A percentile compares a stretch with the other conserved stretches of the same genome.
Evolutionary conservation across 2,888 invertebrate species (phyloP).

Genomic region (Morpho helenor): DNA sequence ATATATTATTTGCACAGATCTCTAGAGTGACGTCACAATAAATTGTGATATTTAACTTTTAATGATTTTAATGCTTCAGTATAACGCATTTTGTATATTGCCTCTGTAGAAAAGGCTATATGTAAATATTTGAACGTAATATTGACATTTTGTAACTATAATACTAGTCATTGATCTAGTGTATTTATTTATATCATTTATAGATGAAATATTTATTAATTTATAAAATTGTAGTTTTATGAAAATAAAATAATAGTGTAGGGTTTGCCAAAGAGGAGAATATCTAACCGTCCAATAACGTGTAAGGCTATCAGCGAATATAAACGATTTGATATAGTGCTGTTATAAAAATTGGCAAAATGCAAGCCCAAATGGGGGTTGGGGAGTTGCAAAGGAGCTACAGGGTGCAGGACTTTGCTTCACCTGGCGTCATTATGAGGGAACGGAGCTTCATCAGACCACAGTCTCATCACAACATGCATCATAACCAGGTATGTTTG

Average conservation of each 20-base stretch:
- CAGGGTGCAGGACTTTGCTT: slow-evolving; percentile 77
- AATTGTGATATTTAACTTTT: slow-evolving; percentile 54
- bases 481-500: slow-evolving; percentile 70
- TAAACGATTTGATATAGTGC: slow-evolving; percentile 19
- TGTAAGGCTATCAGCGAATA: slow-evolving; percentile 3
- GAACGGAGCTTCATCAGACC: slow-evolving; percentile 85
- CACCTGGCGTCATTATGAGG: slow-evolving; percentile 80
- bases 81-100: slow-evolving; percentile 64
- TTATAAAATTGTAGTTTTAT: slow-evolving; percentile 19
- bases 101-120: slow-evolving; percentile 47
- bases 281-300: slow-evolving; percentile 31
- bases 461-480: slow-evolving; percentile 78
- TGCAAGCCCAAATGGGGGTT: slow-evolving; percentile 70
- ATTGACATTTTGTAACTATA: slow-evolving; percentile 59
- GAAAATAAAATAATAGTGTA: slow-evolving; percentile 22
- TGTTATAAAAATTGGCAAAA: slow-evolving; percentile 33
- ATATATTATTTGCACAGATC: slow-evolving; percentile 73
- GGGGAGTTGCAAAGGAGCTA: slow-evolving; percentile 72
- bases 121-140: slow-evolving; percentile 43
- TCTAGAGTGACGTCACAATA: slow-evolving; percentile 76
- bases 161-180: slow-evolving; percentile 78
- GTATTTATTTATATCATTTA: slow-evolving; percentile 57
- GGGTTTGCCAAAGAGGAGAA: slow-evolving; percentile 46
- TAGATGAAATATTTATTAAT: slow-evolving; percentile 36
- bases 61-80: slow-evolving; percentile 42